Base-by-base conservation (phyloP, 92 coral and sea anemone species). In the Palythoa heliodiscus region DNA sequence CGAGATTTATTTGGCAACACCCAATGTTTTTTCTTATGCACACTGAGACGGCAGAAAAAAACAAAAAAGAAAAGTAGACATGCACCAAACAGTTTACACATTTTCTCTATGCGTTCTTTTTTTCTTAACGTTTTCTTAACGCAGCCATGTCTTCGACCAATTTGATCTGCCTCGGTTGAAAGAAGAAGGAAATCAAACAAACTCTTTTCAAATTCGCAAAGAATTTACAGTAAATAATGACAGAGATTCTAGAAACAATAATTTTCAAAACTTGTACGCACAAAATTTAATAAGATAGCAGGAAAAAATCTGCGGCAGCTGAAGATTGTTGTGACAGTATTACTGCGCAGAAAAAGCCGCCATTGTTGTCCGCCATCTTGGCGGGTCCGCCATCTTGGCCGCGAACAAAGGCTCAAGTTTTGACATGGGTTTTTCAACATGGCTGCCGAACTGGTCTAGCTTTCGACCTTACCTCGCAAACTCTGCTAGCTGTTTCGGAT, bases 401-500 rank as follows among this genome's bases (percentile, higher is more conserved):
- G 90, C 83, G 91, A 92, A 91, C 97, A 93, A 91, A 91, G 91
- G 92, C 93, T 91, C 95, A 90, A 88, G 97, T 96, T 93, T 69
- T 94, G 97, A 95, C 93, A 93, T 93, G 94, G 96, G 93, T 86
- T 94, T 69, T 92, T 91, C 98, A 96, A 96, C 73, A 96, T 96
- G 99, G 99, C 99, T 93, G 99, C 98, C 99, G 91, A 93, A 92
- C 91, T 86, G 90, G 90, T 79, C 90, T 90, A 92, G 89, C 85
- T 91, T 91, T 87, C 90, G 50, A 85, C 60, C 89, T 89, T 93
- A 96, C 99, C 99, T 94, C 73, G 99, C 99, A 94, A 96, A 96
- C 94, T 96, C 99, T n/a, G 99, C 99, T 91, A 96, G 90, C 93
- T 96, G 99, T 84, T 96, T 96, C 57, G 99, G 99, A 94, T 96